Evolutionary conservation across 2,888 invertebrate genomes (phyloP), one percentile per base, ranked within the genome.

Genomic region (Amiota communis): DNA sequence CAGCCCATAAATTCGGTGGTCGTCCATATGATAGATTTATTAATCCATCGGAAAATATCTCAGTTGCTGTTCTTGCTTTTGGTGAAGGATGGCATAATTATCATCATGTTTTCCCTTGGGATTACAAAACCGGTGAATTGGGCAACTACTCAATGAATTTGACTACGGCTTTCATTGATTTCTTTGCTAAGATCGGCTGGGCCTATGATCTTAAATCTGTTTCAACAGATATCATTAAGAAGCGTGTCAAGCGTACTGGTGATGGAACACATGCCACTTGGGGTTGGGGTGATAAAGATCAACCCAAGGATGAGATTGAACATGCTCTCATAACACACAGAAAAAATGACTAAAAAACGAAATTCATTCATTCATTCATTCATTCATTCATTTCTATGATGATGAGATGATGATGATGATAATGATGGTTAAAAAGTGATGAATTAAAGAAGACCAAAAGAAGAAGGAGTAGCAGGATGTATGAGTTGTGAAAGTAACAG

Each of bases 71-170:
- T 2, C 86, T 93, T 70, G 92, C 93, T 2, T 89, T 93, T 74
- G 94, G 94, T 12, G 94, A 94, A 88, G 95, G 95, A n/a, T 95
- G 94, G 93, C 95, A 95, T 89, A 95, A 95, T 87, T 95, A 95
- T 88, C 95, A 95, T 86, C 95, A 95, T 86, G 92, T 92, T 4
- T 96, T 96, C 91, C 96, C 96, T 8, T 95, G 95, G 93, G 96
- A 96, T 86, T 96, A 96, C 91, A 94, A 95, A 86, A 94, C 96
- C 3, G 93, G 95, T 15, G 96, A 96, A 87, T 91, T 95, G 56
- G 95, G 95, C 23, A 92, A 93, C 85, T 93, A 93, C 88, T 91
- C 92, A 74, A 89, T 94, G 20, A 96, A 96, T 87, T 91, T 94
- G 80, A 95, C 96, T 0, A 94, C 95, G 0, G 90, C 91, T 12